Evolutionary conservation across 2,888 invertebrate genomes (phyloP).

Genomic region (Coelogynopora nodosa): DNA sequence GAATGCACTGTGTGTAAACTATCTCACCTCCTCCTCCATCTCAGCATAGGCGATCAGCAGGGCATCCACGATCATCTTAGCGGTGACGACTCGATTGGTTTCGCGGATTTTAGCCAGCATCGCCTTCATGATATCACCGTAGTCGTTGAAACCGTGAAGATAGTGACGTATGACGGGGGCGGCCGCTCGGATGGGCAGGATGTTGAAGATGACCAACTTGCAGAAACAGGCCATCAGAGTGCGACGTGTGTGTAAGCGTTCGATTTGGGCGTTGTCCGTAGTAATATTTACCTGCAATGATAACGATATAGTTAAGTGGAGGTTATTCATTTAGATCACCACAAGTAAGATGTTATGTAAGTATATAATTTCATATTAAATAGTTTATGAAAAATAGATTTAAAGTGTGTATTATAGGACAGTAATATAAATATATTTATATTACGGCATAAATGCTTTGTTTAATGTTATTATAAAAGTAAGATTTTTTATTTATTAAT

Average conservation of each 20-base stretch:
- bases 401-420: too few species aligned
- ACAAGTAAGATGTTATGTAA: too few species aligned
- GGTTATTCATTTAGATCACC: too few species aligned
- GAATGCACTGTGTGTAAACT: background rate
- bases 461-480: too few species aligned
- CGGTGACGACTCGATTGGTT: constrained; percentile 91
- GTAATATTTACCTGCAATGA: too few species aligned
- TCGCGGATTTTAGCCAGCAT: constrained; percentile 93
- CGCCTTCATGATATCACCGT: constrained; percentile 95
- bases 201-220: constrained; percentile 94
- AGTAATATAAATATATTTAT: too few species aligned
- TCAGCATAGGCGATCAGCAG: constrained; percentile 66
- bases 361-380: too few species aligned
- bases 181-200: constrained; percentile 81
- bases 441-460: too few species aligned
- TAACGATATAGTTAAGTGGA: too few species aligned
- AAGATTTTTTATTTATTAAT: too few species aligned
- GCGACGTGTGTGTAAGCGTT: constrained; percentile 88
- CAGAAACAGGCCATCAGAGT: constrained; percentile 94
- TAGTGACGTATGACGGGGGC: constrained; percentile 95
- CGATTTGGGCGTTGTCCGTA: constrained; percentile 89
- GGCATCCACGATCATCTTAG: constrained; percentile 85
- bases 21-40: background rate
- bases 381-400: too few species aligned
- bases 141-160: constrained; percentile 88